phyloP scores from a whole-genome alignment of 2,113 vertebrate genomes.

The Psittacula cyanocephala region DNA sequence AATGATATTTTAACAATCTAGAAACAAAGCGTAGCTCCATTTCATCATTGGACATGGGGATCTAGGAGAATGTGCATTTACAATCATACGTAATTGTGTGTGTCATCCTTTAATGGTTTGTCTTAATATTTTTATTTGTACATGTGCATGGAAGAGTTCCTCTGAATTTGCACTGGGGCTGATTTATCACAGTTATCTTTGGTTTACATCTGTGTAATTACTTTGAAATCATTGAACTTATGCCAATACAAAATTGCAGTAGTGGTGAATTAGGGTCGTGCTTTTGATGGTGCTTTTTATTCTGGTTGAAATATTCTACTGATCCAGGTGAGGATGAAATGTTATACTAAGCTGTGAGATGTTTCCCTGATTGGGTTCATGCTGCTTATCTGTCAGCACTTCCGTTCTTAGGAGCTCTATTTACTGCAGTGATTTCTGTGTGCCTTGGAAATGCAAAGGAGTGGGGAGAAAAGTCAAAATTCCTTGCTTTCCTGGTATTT shows the following conservation, averaged over 20 bases:
- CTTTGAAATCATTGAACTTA: constrained; percentile 24
- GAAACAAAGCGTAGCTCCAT: not conserved
- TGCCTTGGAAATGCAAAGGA: constrained; percentile 10
- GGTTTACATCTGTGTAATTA: constrained; percentile 44
- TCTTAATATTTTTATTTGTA: constrained; percentile 51
- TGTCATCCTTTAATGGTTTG: constrained; percentile 2
- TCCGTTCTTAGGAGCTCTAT: not conserved
- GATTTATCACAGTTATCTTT: not conserved
- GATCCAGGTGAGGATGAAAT: constrained; percentile 47
- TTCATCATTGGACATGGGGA: not conserved
- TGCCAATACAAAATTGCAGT: not conserved
- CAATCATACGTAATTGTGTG: not conserved
- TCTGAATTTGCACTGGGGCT: constrained; percentile 9
- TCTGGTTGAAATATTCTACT: constrained; percentile 1
- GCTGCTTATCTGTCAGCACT: constrained; percentile 35
- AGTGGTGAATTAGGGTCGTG: not conserved
- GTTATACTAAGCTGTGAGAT: not conserved
- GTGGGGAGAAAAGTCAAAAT: not conserved
- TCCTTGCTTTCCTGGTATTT: not conserved
- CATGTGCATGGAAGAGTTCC: not conserved
- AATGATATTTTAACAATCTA: not conserved
- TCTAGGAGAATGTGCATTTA: not conserved
- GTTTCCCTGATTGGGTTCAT: constrained; percentile 26
- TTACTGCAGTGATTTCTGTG: not conserved
- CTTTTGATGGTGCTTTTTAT: constrained; percentile 47